Evolutionary conservation across 2,797 vertebrate species (phyloP), one percentile per base, ranked within the genome.

Genomic region (Cephalopachus bancanus): DNA sequence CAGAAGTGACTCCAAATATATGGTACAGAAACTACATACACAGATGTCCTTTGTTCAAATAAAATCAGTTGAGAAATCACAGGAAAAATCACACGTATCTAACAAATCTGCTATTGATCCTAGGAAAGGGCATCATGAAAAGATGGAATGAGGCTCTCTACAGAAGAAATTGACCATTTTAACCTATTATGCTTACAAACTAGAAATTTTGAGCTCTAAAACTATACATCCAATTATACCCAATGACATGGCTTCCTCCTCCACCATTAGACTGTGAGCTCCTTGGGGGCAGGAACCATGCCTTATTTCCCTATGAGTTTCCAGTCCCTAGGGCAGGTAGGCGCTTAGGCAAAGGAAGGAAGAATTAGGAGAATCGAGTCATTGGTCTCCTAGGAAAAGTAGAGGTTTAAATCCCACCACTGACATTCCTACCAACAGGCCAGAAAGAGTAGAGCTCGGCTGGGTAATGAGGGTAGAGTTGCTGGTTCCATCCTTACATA

Each of bases 41-140:
- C 86, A 74, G 76, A 83, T 72, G 78, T 16, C 93, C 19, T n/a
- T 24, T 60, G 64, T 91, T 93, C 83, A 83, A n/a, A 86, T 72
- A 80, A 91, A 91, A 53, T 64, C 33, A 64, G 20, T 33, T 53
- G 79, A 97, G 83, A 93, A 92, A 86, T 83, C n/a, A 75, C 65
- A 94, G 89, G 90, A 67, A 83, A 67, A 87, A 62, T 10, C 1
- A 3, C 79, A 89, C 64, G 71, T 67, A 51, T 30, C 44, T 72
- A 78, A 92, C n/a, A 72, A 37, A 72, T 83, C 78, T 78, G 84
- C 1, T 14, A 87, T 57, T 83, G 71, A 74, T 75, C 30, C 62
- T 53, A 44, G 16, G 33, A 74, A 96, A 91, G 19, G 33, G 49
- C 5, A 53, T 84, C 64, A 84, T 89, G 59, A 89, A 95, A 94